phyloP scores from a whole-genome alignment of 2,113 vertebrate genomes.

The Malurus alboscapulatus region DNA sequence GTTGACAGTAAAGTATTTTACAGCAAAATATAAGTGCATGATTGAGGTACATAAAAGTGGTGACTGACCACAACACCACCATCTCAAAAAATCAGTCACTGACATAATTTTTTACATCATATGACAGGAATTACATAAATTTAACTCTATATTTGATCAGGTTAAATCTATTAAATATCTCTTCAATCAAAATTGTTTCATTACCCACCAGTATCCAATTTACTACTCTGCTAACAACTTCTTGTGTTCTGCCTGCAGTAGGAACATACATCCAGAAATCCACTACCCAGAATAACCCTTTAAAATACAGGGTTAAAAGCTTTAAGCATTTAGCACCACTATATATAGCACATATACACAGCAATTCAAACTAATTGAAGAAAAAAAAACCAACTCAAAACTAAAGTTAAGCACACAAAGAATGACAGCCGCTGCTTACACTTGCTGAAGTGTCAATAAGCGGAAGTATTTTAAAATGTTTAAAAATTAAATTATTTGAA shows the following conservation, averaged over 20 bases:
- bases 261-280: not conserved
- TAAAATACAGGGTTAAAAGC: not conserved
- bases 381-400: not conserved
- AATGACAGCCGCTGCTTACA: not conserved
- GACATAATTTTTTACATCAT: not conserved
- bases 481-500: not conserved
- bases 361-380: not conserved
- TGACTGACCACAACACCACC: not conserved
- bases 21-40: not conserved
- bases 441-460: not conserved
- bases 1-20: not conserved
- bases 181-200: not conserved
- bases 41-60: not conserved
- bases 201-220: not conserved
- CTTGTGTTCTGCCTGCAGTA: not conserved
- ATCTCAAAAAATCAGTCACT: not conserved
- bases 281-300: not conserved
- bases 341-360: not conserved
- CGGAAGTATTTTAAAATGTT: not conserved
- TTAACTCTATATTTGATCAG: not conserved
- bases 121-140: not conserved
- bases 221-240: not conserved
- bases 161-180: not conserved
- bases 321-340: not conserved
- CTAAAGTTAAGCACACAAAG: not conserved